These are phyloP conservation scores for Lepus americanus DNA, from an alignment of 2,113 vertebrate species.

Conservation along the genomic window DNA sequence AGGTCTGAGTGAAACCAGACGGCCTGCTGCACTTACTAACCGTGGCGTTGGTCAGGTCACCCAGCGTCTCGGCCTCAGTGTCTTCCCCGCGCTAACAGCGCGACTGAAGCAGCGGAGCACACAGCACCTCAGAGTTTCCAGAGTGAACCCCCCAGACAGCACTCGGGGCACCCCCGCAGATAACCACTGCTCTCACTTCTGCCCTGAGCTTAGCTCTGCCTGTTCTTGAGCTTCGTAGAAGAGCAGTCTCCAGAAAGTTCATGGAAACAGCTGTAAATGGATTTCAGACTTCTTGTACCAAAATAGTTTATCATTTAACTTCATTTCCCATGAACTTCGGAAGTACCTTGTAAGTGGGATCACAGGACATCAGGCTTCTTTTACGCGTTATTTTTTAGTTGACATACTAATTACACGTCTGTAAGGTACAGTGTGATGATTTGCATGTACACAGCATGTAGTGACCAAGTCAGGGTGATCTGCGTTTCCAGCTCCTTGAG, in stretches of 20 bases:
- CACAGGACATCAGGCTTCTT: not conserved
- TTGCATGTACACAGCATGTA: no score
- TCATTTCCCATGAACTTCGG: no score
- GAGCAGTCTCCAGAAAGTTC: no score
- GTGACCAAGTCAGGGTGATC: no score
- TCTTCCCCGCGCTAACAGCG: not conserved
- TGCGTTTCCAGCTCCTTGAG: no score
- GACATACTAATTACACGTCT: no score
- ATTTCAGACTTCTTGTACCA: no score
- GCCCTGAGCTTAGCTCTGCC: not conserved
- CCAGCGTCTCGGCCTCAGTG: not conserved
- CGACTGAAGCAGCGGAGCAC: not conserved
- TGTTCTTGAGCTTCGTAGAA: not conserved
- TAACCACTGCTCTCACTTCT: no score
- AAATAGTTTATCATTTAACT: no score
- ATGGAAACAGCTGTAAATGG: no score
- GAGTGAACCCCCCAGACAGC: not conserved
- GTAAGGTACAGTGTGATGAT: no score
- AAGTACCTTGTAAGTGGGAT: not conserved
- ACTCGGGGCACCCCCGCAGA: not conserved
- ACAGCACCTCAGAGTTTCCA: not conserved
- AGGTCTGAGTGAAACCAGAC: not conserved
- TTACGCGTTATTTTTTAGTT: not conserved
- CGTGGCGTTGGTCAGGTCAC: not conserved
- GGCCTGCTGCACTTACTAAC: not conserved